Conservation (phyloP, 53 echinoderm and acorn worm species). For the Crossaster papposus region DNA sequence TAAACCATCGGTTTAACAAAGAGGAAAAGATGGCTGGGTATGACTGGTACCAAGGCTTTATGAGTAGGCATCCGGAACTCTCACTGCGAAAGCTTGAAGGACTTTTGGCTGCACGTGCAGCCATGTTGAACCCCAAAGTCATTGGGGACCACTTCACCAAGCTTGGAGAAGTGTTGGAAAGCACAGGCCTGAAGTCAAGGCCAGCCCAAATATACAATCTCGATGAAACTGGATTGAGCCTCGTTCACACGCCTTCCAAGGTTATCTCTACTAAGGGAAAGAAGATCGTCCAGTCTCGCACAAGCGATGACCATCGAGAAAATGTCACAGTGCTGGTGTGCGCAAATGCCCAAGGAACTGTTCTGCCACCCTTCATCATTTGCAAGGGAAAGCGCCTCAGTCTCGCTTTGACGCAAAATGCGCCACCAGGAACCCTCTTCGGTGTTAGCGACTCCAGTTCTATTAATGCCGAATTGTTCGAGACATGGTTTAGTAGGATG, state of each 20-base stretch:
- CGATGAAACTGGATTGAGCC: constrained; percentile 54
- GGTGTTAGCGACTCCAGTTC: constrained; percentile 47
- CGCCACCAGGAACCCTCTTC: constrained; percentile 64
- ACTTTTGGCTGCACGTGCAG: constrained; percentile 57
- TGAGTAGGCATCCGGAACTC: constrained; percentile 54
- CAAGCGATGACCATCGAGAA: constrained; percentile 43
- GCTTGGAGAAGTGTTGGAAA: background rate
- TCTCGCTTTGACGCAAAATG: constrained; percentile 45
- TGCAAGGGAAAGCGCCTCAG: constrained; percentile 56
- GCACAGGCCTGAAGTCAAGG: constrained; percentile 10
- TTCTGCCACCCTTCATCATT: constrained; percentile 55
- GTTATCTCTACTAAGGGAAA: constrained; percentile 46
- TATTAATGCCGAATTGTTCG: constrained; percentile 66
- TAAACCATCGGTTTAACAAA: constrained; percentile 64
- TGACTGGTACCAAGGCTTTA: constrained; percentile 70
- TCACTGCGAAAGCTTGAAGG: constrained; percentile 64
- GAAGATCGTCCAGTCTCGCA: constrained; percentile 38
- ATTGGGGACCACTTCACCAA: constrained; percentile 11
- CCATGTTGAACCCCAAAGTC: constrained; percentile 52
- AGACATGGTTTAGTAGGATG: constrained; percentile 67
- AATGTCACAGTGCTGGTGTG: constrained; percentile 46
- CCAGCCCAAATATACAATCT: constrained; percentile 34
- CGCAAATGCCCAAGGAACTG: constrained; percentile 6
- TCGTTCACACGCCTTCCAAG: constrained; percentile 49
- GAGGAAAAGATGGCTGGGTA: constrained; percentile 68